phyloP scores from a whole-genome alignment of 2,797 vertebrate species.

The Rousettus madagascariensis region DNA sequence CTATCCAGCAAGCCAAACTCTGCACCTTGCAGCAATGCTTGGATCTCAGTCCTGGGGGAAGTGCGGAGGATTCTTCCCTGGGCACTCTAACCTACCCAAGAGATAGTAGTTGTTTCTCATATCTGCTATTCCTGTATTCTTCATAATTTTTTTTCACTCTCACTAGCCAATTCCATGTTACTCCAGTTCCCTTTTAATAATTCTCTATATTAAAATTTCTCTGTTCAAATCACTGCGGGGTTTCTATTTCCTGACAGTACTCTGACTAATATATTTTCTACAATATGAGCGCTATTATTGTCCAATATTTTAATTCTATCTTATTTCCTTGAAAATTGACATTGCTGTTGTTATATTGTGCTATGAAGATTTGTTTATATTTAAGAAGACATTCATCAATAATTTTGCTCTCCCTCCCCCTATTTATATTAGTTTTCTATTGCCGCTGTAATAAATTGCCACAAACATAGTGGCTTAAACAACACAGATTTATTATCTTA shows the following conservation, averaged over 20 bases:
- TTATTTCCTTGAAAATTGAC: background rate
- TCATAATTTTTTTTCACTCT: background rate
- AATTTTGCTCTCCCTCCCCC: background rate
- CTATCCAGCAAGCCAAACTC: background rate
- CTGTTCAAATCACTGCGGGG: background rate
- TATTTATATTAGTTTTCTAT: background rate
- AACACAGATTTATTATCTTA: background rate
- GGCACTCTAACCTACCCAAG: background rate
- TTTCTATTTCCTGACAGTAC: background rate
- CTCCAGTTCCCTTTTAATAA: background rate
- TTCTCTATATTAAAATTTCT: background rate
- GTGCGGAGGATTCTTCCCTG: background rate
- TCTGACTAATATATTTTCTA: background rate
- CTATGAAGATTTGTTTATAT: background rate
- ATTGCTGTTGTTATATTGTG: background rate
- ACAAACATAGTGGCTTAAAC: background rate
- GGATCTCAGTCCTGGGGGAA: background rate
- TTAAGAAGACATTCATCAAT: background rate
- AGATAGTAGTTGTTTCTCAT: background rate
- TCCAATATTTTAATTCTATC: background rate
- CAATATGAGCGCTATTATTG: background rate
- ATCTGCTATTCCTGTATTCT: background rate
- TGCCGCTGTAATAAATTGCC: background rate
- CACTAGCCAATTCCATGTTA: background rate
- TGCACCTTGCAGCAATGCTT: background rate